A percentile compares a stretch with the other conserved stretches of the same genome.
These are phyloP conservation scores for Orchesellides sinensis DNA, from an alignment of 2,888 invertebrate genomes.

Conservation along the genomic window DNA sequence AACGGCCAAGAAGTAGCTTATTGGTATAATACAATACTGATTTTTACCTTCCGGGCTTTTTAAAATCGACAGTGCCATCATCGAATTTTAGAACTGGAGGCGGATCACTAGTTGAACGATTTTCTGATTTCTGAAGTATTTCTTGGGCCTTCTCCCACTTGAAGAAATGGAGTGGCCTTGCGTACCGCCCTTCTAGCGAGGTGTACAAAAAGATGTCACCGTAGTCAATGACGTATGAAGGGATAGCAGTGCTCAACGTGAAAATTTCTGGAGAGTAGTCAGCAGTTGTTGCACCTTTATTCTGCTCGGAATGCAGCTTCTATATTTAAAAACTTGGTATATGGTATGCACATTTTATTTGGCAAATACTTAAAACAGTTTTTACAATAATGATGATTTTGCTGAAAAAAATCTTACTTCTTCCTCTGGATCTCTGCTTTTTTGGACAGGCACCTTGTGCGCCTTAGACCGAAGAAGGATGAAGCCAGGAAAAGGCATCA, in stretches of 20 bases:
- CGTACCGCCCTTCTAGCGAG: constrained; percentile 65
- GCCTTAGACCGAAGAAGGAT: constrained; percentile 27
- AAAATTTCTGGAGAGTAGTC: constrained; percentile 29
- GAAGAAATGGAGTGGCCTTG: constrained; percentile 45
- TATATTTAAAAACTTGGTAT: too few relatives aligned
- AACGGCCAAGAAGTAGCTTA: not conserved
- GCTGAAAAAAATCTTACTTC: too few relatives aligned
- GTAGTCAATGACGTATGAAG: constrained; percentile 56
- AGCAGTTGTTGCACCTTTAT: not conserved
- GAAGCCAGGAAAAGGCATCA: constrained; percentile 46
- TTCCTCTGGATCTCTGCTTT: constrained; percentile 24
- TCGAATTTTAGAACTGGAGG: not conserved
- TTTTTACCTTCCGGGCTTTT: not conserved
- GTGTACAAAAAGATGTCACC: constrained; percentile 61
- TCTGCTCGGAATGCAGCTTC: not conserved
- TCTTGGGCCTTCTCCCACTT: not conserved
- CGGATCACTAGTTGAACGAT: not conserved
- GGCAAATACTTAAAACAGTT: too few relatives aligned
- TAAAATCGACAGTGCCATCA: not conserved
- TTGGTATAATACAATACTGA: not conserved
- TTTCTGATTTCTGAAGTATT: not conserved
- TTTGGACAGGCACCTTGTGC: not conserved
- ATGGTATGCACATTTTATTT: too few relatives aligned
- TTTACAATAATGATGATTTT: too few relatives aligned
- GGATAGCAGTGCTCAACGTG: constrained; percentile 61